Percentiles rank a stretch among this genome's conserved stretches.
Evolutionary conservation across 2,888 invertebrate species (phyloP).

Genomic region (Trachelus troglodyta): DNA sequence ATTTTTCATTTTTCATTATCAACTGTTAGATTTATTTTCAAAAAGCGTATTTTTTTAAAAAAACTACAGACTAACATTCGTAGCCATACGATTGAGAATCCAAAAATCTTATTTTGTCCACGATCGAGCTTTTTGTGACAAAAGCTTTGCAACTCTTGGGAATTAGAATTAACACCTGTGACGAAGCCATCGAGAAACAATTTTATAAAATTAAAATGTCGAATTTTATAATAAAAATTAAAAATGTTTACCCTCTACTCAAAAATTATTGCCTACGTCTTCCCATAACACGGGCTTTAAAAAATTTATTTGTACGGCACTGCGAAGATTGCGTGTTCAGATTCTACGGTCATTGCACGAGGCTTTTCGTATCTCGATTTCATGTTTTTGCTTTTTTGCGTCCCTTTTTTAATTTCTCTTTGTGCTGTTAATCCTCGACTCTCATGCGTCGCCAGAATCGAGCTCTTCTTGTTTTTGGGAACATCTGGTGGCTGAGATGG

Average conservation of each 20-base stretch:
- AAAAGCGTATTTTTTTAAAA: background rate
- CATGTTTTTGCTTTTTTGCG: slow-evolving; percentile 33
- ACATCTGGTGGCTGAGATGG: slow-evolving; percentile 53
- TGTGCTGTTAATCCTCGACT: slow-evolving; percentile 49
- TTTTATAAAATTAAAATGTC: background rate
- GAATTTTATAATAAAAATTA: background rate
- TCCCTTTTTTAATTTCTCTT: slow-evolving; percentile 44
- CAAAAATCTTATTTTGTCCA: background rate
- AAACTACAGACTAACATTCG: background rate
- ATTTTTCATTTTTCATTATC: background rate
- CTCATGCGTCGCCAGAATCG: slow-evolving; percentile 13
- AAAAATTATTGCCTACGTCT: background rate
- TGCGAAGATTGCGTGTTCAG: slow-evolving; percentile 43
- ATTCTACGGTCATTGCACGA: slow-evolving; percentile 56
- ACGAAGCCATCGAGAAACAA: no score
- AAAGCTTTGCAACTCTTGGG: background rate
- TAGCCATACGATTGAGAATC: background rate
- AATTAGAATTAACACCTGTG: background rate
- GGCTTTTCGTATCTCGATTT: slow-evolving; percentile 51
- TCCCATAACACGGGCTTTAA: background rate
- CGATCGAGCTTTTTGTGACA: background rate
- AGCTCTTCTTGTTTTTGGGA: slow-evolving; percentile 47
- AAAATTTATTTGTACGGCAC: slow-evolving; percentile 24
- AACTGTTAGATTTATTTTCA: background rate
- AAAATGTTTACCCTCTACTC: background rate